Evolutionary conservation across 1,140 invertebrate genomes (phyloP).

Genomic region (Periplaneta americana): DNA sequence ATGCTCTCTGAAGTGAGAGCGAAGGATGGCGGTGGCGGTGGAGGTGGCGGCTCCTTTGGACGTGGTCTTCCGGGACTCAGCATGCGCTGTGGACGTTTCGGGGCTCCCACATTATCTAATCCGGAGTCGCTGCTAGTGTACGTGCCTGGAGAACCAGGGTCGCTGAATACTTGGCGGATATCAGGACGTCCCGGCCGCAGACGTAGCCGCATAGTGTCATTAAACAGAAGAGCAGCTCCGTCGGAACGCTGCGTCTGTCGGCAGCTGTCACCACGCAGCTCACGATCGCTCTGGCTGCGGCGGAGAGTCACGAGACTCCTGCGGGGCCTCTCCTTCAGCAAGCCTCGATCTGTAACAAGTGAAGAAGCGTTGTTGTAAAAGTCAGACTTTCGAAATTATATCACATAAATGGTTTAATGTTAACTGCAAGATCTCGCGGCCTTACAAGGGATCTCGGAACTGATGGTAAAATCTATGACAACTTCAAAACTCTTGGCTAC

Average conservation of each 20-base stretch:
- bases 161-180: constrained; percentile 15
- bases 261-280: neutral
- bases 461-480: too few relatives aligned
- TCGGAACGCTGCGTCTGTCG: neutral
- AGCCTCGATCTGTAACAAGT: neutral
- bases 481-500: too few relatives aligned
- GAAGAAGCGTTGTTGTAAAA: too few relatives aligned
- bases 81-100: constrained; percentile 10
- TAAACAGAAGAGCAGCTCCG: constrained; percentile 37
- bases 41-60: constrained; percentile 36
- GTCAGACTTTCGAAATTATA: too few relatives aligned
- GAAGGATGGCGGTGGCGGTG: constrained; percentile 29
- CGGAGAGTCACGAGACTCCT: constrained; percentile 3
- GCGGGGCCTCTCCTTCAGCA: neutral
- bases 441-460: too few relatives aligned
- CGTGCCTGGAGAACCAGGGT: constrained; percentile 4
- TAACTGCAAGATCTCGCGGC: too few relatives aligned
- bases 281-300: constrained; percentile 15
- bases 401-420: too few relatives aligned
- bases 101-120: neutral
- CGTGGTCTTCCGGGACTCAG: constrained; percentile 23
- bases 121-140: neutral
- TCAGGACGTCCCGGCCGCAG: constrained; percentile 43
- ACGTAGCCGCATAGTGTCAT: constrained; percentile 73
- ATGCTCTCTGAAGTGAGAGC: constrained; percentile 10